phyloP scores from a whole-genome alignment of 2,113 vertebrate genomes.

The Sturnira hondurensis region DNA sequence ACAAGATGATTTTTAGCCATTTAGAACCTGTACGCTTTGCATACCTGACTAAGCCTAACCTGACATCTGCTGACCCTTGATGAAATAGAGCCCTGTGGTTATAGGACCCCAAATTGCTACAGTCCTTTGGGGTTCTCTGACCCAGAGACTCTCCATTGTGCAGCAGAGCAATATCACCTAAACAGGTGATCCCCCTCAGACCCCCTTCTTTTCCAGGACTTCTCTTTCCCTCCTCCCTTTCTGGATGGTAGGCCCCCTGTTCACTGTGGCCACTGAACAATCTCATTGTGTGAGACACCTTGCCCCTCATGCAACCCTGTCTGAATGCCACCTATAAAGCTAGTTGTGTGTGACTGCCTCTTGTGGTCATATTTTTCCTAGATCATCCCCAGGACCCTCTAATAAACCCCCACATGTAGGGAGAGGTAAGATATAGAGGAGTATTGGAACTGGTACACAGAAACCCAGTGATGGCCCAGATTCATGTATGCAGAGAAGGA shows the following conservation, averaged over 20 bases:
- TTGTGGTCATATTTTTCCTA: not conserved
- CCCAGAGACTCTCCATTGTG: not conserved
- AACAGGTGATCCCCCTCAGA: not conserved
- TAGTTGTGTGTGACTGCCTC: not conserved
- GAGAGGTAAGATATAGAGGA: not conserved
- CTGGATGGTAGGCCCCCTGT: not conserved
- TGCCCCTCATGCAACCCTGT: not conserved
- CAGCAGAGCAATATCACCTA: not conserved
- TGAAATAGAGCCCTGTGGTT: not conserved
- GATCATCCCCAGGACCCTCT: not conserved
- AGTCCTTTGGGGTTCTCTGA: not conserved
- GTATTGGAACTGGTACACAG: not conserved
- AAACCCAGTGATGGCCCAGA: not conserved
- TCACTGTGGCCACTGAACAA: not conserved
- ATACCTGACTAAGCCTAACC: not conserved
- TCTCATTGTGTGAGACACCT: not conserved
- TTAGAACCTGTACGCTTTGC: not conserved
- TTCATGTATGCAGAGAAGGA: not conserved
- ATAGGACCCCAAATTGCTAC: not conserved
- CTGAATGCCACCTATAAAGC: not conserved
- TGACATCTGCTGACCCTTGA: not conserved
- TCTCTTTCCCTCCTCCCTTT: not conserved
- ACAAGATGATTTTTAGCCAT: not conserved
- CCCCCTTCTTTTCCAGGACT: fast-evolving
- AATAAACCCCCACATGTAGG: not conserved